phyloP scores from a whole-genome alignment of 2,797 vertebrate genomes.

The Pantherophis vulpinus region DNA sequence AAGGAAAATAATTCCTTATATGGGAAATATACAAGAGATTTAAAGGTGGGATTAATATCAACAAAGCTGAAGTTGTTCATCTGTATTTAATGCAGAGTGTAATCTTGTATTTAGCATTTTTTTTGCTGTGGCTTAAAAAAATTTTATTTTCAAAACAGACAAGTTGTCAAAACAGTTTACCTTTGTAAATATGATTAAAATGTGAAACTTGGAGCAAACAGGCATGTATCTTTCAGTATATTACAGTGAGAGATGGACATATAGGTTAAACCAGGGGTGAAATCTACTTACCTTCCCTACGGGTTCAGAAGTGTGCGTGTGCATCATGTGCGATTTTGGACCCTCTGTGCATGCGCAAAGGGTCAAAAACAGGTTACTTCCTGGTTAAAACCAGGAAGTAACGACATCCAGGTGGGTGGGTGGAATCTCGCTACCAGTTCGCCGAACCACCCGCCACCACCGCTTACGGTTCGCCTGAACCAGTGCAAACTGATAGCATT shows the following conservation, averaged over 20 bases:
- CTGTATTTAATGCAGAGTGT: neutral
- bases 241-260: neutral
- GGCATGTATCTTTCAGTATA: neutral
- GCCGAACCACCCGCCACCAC: too few relatives aligned
- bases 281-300: too few relatives aligned
- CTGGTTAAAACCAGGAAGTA: too few relatives aligned
- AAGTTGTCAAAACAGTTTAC: neutral
- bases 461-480: too few relatives aligned
- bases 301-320: accelerated
- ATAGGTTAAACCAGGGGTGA: too few relatives aligned
- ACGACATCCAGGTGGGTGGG: accelerated
- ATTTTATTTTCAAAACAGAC: neutral
- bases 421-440: too few relatives aligned
- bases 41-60: neutral
- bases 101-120: neutral
- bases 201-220: neutral
- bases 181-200: neutral
- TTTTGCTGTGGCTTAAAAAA: neutral
- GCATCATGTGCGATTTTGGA: too few relatives aligned
- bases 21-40: neutral
- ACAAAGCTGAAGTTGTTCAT: neutral
- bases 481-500: too few relatives aligned
- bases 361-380: too few relatives aligned
- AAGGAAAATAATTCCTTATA: neutral
- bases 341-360: too few relatives aligned